These are phyloP conservation scores for Hipposideros larvatus DNA, from an alignment of 2,797 vertebrate genomes.

Conservation along the genomic window DNA sequence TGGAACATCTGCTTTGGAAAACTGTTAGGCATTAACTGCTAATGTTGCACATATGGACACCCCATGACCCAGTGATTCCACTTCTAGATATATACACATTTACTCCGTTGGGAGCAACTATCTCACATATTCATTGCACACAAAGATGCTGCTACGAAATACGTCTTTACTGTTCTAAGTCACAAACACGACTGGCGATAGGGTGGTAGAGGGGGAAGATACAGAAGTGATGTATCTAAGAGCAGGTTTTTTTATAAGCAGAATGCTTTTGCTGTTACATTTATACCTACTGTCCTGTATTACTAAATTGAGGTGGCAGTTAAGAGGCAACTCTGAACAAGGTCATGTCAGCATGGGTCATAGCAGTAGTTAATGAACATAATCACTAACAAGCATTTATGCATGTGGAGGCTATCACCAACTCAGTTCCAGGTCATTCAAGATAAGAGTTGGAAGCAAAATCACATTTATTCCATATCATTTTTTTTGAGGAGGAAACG, in stretches of 20 bases:
- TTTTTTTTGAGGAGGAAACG: background rate
- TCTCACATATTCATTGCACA: too few species aligned
- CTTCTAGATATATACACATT: background rate
- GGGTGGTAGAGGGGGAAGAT: too few species aligned
- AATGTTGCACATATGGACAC: background rate
- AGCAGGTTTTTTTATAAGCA: background rate
- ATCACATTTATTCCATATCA: background rate
- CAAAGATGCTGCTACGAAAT: too few species aligned
- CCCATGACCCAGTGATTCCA: background rate
- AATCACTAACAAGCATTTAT: background rate
- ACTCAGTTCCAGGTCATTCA: background rate
- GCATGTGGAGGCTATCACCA: background rate
- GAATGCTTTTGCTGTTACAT: background rate
- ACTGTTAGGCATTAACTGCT: background rate
- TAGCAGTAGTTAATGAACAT: background rate
- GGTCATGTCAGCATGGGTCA: background rate
- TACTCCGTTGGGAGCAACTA: too few species aligned
- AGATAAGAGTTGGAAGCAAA: background rate
- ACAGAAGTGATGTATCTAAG: too few species aligned
- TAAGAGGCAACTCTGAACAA: background rate
- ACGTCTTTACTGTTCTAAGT: too few species aligned
- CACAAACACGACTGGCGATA: too few species aligned
- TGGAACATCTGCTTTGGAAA: background rate
- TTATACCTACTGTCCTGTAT: background rate
- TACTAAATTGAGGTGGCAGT: background rate